Evolutionary conservation across 2,113 vertebrate species (phyloP).

Genomic region (Romanogobio albipinnatus): DNA sequence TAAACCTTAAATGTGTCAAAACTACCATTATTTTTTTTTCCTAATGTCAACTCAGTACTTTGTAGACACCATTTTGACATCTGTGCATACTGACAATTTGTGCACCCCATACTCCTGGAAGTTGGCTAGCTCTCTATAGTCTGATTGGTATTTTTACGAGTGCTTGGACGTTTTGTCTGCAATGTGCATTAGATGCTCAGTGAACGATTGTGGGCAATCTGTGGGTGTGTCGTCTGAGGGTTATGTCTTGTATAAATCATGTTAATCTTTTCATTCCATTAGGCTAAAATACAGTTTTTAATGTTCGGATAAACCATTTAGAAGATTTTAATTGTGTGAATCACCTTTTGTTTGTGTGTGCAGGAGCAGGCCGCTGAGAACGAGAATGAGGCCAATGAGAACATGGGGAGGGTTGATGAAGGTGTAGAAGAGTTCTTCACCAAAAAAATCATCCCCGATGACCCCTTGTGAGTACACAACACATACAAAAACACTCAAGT

Average conservation of each 20-base stretch:
- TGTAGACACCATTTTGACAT: not conserved
- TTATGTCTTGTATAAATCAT: not conserved
- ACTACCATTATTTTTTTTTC: not conserved
- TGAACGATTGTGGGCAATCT: not conserved
- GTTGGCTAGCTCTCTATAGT: not conserved
- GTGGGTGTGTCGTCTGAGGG: not conserved
- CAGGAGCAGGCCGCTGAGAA: constrained; percentile 82
- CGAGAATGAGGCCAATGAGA: constrained; percentile 84
- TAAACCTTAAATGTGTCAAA: not conserved
- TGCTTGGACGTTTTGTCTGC: not conserved
- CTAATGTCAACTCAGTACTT: not conserved
- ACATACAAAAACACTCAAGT: constrained; percentile 10
- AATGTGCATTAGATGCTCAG: not conserved
- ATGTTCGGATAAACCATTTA: not conserved
- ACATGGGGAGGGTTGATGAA: constrained; percentile 88
- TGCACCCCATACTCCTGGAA: not conserved
- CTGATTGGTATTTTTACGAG: not conserved
- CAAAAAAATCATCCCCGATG: constrained; percentile 89
- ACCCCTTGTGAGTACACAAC: constrained; percentile 80
- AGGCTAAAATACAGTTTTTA: constrained; percentile 8
- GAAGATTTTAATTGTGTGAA: not conserved
- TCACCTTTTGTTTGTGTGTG: constrained; percentile 45
- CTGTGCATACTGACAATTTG: not conserved
- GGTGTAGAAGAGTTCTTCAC: constrained; percentile 97
- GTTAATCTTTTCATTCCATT: not conserved